Conservation (phyloP, 2,888 invertebrate genomes). For the Microctonus brassicae region DNA sequence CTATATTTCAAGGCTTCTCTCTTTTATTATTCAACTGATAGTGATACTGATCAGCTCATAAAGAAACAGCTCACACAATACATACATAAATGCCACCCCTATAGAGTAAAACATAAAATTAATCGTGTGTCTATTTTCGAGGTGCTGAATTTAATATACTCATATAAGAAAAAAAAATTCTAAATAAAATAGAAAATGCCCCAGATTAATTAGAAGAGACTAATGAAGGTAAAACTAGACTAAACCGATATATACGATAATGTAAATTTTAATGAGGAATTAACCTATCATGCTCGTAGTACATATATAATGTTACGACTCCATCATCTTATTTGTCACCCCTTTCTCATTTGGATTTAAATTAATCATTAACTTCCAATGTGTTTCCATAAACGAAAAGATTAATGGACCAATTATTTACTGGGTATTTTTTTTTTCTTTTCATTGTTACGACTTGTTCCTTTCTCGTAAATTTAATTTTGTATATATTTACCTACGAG, state of each 20-base stretch:
- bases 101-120: background rate
- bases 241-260: background rate
- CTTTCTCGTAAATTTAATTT: no score
- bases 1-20: constrained; percentile 8
- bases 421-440: no score
- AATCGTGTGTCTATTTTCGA: background rate
- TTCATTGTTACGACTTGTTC: no score
- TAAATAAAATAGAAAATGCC: background rate
- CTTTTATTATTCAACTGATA: constrained; percentile 22
- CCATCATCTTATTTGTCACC: no score
- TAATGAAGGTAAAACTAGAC: background rate
- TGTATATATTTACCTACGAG: no score
- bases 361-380: no score
- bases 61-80: constrained; percentile 7
- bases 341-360: no score
- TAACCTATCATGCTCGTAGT: background rate
- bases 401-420: no score
- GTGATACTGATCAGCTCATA: constrained; percentile 13
- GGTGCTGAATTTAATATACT: background rate
- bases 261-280: background rate
- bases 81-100: background rate
- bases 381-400: no score
- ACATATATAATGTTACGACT: background rate
- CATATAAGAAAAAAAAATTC: background rate
- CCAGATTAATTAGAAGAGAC: background rate